Evolutionary conservation across 92 coral and sea anemone species (phyloP), one percentile per base, ranked within the genome.

Genomic region (Porites divaricata): DNA sequence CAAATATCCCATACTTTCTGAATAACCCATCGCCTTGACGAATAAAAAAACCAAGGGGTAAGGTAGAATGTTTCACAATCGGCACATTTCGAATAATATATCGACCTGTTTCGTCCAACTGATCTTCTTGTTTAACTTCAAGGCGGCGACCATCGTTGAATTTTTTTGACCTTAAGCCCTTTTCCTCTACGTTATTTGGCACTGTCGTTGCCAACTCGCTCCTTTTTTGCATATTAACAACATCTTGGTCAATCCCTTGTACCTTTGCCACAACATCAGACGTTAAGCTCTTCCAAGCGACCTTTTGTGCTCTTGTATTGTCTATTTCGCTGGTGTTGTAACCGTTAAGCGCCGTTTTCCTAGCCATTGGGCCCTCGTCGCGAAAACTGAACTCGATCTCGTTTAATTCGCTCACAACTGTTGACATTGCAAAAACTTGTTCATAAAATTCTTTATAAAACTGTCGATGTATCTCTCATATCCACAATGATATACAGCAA

Each of bases 1-100:
- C 90, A 83, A 93, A 95, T 24, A 97, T 90, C 26, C 98, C 99
- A 15, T 87, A 82, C 71, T 78, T 88, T 9, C 80, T 77, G 15
- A 66, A 41, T 28, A 57, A 82, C 8, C 95, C 98, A 70, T 97
- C 95, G 15, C 96, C 95, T 77, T 91, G 97, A 26, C 98, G 89
- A 74, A 97, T 90, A 50, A 88, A 97, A 78, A 97, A 97, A 15
- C 99, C 99, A 41, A 97, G 84, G 20, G 99, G 99, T 72, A 93
- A 91, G 23, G 88, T 89, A 19, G 76, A 65, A 2, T 81, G 76
- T 67, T 94, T 95, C 19, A 78, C 69, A 66, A 97, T 91, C 72
- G 91, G 92, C 28, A 97, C 99, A 59, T 80, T 85, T 26, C 91
- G 87, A 16, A 87, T 45, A 13, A 41, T 65, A 59, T 8, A 76